phyloP scores from a whole-genome alignment of 2,888 invertebrate species.

The Scrobipalpa costella region DNA sequence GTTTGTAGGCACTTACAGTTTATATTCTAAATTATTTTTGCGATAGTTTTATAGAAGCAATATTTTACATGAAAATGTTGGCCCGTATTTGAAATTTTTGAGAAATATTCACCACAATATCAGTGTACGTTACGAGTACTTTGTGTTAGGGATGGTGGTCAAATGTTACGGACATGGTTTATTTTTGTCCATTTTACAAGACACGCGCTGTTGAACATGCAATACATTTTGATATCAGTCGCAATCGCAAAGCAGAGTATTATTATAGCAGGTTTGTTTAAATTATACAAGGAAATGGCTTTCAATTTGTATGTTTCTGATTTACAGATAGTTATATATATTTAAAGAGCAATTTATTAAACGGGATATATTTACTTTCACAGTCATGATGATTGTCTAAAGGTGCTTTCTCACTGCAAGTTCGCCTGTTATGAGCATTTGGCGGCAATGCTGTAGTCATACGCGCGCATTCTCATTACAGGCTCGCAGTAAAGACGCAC shows the following conservation, averaged over 20 bases:
- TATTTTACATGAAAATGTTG: constrained; percentile 39
- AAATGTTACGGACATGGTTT: constrained; percentile 27
- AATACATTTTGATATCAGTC: constrained; percentile 17
- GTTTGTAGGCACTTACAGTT: constrained; percentile 58
- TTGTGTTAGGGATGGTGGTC: constrained; percentile 45
- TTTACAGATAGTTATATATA: no score
- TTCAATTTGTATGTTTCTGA: background rate
- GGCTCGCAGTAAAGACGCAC: no score
- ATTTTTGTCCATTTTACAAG: constrained; percentile 32
- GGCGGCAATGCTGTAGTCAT: no score
- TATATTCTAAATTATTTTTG: constrained; percentile 59
- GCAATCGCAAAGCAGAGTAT: background rate
- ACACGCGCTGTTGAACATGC: constrained; percentile 7
- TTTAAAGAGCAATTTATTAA: no score
- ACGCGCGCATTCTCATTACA: no score
- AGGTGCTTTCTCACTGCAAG: no score
- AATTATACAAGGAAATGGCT: background rate
- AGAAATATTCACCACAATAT: constrained; percentile 35
- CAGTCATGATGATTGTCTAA: no score
- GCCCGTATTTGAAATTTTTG: constrained; percentile 34
- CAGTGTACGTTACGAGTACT: constrained; percentile 39
- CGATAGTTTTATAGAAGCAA: constrained; percentile 61
- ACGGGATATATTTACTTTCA: no score
- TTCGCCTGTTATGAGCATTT: no score
- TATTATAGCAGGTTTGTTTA: background rate